Percentiles rank a stretch among this genome's conserved stretches.
Evolutionary conservation across 2,113 vertebrate genomes (phyloP).

Genomic region (Syngnathus floridae): DNA sequence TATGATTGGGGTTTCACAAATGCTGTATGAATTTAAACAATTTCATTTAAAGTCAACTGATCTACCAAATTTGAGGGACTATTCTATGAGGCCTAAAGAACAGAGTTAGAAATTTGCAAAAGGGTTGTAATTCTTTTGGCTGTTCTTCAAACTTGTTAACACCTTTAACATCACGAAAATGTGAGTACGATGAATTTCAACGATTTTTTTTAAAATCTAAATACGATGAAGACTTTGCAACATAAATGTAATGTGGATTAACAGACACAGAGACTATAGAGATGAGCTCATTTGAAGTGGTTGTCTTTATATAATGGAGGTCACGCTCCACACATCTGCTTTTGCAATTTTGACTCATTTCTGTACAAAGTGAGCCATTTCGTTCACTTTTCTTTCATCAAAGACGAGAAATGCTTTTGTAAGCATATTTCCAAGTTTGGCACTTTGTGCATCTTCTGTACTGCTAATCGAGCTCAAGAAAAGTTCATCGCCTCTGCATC

Average conservation of each 20-base stretch:
- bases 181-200: too few species aligned
- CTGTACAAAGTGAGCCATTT: background rate
- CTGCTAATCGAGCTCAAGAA: conserved; percentile 44
- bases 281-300: background rate
- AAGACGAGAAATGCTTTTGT: background rate
- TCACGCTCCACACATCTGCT: background rate
- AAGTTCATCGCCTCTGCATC: conserved; percentile 42
- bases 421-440: background rate
- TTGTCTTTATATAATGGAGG: conserved; percentile 1
- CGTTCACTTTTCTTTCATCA: background rate
- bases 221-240: too few species aligned
- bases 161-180: too few species aligned
- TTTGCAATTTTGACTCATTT: background rate
- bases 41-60: too few species aligned
- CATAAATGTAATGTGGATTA: background rate
- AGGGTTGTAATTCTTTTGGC: too few species aligned
- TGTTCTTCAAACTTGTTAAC: too few species aligned
- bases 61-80: too few species aligned
- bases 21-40: too few species aligned
- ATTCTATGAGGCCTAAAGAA: too few species aligned
- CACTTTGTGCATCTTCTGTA: conserved; percentile 18
- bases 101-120: too few species aligned
- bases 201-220: too few species aligned
- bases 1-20: too few species aligned
- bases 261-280: background rate